phyloP scores from a whole-genome alignment of 2,888 invertebrate species.

The Eudemis profundana region DNA sequence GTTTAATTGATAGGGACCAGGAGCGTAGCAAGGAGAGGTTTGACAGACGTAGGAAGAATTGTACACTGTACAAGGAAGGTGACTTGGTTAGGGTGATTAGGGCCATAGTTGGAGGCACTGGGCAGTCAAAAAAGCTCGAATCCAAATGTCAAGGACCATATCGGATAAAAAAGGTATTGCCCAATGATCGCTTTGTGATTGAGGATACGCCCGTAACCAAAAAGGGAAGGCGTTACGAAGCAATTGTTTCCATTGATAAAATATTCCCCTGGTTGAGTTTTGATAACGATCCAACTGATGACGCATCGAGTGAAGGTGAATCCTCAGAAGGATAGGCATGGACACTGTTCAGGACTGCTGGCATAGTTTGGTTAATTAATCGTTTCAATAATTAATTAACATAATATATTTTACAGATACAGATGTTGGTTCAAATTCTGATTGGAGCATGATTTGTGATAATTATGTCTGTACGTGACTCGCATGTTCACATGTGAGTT shows the following conservation, averaged over 20 bases:
- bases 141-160: slow-evolving; percentile 32
- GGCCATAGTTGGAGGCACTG: neutral
- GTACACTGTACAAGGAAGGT: slow-evolving; percentile 13
- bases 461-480: no score
- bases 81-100: slow-evolving; percentile 32
- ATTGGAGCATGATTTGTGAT: no score
- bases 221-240: slow-evolving; percentile 47
- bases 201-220: slow-evolving; percentile 51
- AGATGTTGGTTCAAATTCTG: no score
- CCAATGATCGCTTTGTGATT: slow-evolving; percentile 44
- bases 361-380: no score
- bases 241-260: slow-evolving; percentile 50
- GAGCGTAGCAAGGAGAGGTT: slow-evolving; percentile 38
- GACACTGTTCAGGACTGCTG: no score
- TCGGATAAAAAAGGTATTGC: slow-evolving; percentile 10
- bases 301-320: no score
- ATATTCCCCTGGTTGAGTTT: slow-evolving; percentile 49
- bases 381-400: no score
- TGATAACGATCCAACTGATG: neutral
- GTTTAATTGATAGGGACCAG: no score
- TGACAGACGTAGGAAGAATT: slow-evolving; percentile 33
- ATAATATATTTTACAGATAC: no score
- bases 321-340: no score
- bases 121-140: slow-evolving; percentile 33
- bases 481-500: no score